These are phyloP conservation scores for Allobates femoralis DNA, from an alignment of 2,797 vertebrate genomes.

Conservation along the genomic window DNA sequence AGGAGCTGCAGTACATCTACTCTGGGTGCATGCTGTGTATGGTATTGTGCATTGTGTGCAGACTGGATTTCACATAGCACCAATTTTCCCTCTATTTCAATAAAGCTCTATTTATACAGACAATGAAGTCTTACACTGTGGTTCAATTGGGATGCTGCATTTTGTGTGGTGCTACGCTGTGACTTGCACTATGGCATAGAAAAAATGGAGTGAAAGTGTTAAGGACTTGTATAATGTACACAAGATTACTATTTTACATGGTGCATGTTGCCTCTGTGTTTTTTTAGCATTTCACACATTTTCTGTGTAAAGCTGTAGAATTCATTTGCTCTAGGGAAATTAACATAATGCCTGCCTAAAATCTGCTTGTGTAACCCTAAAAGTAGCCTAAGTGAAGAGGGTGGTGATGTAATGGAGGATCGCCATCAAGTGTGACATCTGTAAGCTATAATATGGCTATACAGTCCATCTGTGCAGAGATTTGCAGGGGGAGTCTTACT, in stretches of 20 bases:
- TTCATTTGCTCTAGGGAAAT: not conserved
- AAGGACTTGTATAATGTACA: not conserved
- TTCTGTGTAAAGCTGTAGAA: not conserved
- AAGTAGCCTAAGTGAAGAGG: conserved; percentile 12
- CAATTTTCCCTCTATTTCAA: not conserved
- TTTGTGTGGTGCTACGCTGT: not conserved
- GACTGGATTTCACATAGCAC: not conserved
- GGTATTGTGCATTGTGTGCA: not conserved
- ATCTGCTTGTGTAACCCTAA: conserved; percentile 15
- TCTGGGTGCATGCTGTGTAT: not conserved
- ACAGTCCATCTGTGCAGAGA: not conserved
- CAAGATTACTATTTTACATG: not conserved
- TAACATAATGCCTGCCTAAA: not conserved
- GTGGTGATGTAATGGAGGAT: not conserved
- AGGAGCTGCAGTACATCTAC: not conserved
- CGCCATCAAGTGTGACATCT: not conserved
- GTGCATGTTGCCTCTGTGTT: not conserved
- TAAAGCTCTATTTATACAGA: conserved; percentile 17
- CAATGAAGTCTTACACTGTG: conserved; percentile 23
- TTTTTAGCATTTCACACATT: not conserved
- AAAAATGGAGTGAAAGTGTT: not conserved
- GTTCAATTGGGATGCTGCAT: too few species aligned
- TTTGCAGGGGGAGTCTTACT: not conserved
- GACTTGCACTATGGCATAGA: not conserved
- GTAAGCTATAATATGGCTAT: not conserved